These are phyloP conservation scores for Neostethus bicornis DNA, from an alignment of 2,797 vertebrate species.

Conservation along the genomic window DNA sequence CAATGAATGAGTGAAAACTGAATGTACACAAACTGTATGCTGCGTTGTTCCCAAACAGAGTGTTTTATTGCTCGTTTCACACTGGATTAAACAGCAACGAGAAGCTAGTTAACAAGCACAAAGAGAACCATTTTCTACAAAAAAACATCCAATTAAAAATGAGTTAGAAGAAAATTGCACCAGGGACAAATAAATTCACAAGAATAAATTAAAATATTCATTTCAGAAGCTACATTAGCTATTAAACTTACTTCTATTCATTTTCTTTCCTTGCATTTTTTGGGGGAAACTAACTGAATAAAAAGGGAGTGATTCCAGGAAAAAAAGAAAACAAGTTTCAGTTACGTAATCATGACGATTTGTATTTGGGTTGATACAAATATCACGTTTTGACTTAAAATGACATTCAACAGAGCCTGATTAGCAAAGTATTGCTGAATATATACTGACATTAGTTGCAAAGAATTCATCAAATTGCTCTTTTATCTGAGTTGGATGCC, in stretches of 20 bases:
- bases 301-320: neutral
- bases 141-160: constrained; percentile 1
- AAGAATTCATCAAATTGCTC: no score
- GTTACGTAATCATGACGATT: no score
- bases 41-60: neutral
- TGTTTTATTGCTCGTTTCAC: neutral
- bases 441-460: no score
- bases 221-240: neutral
- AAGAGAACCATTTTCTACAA: neutral
- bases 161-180: neutral
- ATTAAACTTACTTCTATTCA: neutral
- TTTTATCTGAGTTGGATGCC: no score
- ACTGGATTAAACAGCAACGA: neutral
- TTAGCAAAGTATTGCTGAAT: no score
- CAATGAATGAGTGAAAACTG: neutral
- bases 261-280: no score
- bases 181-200: neutral
- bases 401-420: no score
- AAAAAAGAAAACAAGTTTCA: neutral
- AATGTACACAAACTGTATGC: neutral
- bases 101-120: constrained; percentile 4
- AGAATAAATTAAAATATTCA: constrained; percentile 1
- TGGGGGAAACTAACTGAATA: no score
- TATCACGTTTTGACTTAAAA: no score
- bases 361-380: no score